phyloP scores from a whole-genome alignment of 2,113 vertebrate genomes.

The Herpailurus yagouaroundi region DNA sequence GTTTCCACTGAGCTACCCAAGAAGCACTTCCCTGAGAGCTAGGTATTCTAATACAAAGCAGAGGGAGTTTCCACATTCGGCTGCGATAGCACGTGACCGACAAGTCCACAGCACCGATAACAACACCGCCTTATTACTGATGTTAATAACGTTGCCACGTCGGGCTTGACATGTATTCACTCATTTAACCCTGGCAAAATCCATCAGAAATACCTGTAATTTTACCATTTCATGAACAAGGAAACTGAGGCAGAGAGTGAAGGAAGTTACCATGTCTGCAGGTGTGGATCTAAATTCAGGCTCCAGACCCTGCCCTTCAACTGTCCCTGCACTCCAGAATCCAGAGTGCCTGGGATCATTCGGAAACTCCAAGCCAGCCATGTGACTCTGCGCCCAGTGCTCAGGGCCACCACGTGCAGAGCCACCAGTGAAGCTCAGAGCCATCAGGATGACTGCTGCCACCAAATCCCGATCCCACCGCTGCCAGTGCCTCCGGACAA shows the following conservation, averaged over 20 bases:
- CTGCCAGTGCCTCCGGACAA: neutral
- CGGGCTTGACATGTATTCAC: neutral
- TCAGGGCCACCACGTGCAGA: rapidly evolving
- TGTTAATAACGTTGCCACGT: neutral
- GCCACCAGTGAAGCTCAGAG: neutral
- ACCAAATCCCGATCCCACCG: too few relatives aligned
- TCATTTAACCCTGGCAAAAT: neutral
- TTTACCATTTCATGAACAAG: neutral
- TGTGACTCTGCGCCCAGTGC: neutral
- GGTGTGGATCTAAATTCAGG: neutral
- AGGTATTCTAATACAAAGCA: neutral
- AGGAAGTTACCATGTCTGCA: neutral
- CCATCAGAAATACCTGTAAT: neutral
- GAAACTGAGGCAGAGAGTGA: neutral
- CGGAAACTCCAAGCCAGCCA: neutral
- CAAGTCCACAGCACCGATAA: neutral
- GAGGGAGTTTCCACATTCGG: neutral
- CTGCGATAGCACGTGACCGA: neutral
- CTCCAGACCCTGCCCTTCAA: neutral
- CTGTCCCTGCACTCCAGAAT: neutral
- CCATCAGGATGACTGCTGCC: neutral
- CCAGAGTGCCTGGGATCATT: neutral
- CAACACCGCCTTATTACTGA: neutral
- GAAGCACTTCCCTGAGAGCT: rapidly evolving
- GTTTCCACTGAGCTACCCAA: neutral